phyloP scores from a whole-genome alignment of 2,888 invertebrate species.

The Athalia circularis region DNA sequence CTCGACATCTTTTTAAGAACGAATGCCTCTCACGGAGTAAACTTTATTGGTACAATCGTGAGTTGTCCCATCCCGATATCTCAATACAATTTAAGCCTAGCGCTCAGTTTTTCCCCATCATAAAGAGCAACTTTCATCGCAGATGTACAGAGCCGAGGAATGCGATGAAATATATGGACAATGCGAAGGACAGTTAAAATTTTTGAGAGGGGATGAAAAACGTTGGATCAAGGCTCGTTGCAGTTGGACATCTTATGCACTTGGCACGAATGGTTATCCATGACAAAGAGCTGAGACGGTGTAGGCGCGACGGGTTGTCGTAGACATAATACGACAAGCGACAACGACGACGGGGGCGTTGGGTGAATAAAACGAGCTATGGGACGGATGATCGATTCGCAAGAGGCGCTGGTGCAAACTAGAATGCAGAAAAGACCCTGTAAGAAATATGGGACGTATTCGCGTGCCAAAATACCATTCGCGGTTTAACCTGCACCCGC shows the following conservation, averaged over 20 bases:
- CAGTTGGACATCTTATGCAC: slow-evolving; percentile 22
- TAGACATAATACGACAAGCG: slow-evolving; percentile 66
- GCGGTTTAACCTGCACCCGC: slow-evolving; percentile 42
- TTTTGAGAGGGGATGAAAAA: not conserved
- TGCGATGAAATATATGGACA: not conserved
- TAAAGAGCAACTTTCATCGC: not conserved
- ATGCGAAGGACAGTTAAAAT: not conserved
- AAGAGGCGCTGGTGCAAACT: slow-evolving; percentile 56
- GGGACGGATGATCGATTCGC: slow-evolving; percentile 65
- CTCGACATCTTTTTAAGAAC: slow-evolving; percentile 24
- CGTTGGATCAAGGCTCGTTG: slow-evolving; percentile 4
- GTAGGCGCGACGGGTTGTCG: slow-evolving; percentile 48
- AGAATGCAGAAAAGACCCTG: slow-evolving; percentile 59
- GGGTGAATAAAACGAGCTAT: slow-evolving; percentile 59
- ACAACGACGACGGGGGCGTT: slow-evolving; percentile 62
- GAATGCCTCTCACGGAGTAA: slow-evolving; percentile 24
- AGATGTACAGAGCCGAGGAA: not conserved
- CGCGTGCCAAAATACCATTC: slow-evolving; percentile 65
- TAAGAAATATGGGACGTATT: slow-evolving; percentile 64
- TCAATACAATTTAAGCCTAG: not conserved
- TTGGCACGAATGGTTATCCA: slow-evolving; percentile 40
- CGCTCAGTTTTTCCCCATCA: not conserved
- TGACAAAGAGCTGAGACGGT: slow-evolving; percentile 43
- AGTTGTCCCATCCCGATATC: not conserved
- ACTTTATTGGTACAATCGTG: not conserved